These are phyloP conservation scores for Brachionus plicatilis DNA, from an alignment of 1,140 invertebrate species.

Conservation along the genomic window DNA sequence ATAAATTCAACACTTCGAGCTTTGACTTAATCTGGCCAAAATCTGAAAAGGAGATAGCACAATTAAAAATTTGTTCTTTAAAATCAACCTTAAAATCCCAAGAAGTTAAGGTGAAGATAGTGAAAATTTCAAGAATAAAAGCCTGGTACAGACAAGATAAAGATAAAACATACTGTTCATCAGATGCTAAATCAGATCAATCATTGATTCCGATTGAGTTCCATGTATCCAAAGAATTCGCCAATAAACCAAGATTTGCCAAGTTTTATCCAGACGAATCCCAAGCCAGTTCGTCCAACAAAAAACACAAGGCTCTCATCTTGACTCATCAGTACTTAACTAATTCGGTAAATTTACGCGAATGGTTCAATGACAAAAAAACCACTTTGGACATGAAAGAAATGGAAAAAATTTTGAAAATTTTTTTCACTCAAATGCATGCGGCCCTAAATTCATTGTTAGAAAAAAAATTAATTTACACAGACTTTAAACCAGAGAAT, in stretches of 20 bases:
- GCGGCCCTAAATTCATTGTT: neutral
- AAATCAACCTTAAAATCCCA: neutral
- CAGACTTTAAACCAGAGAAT: slow-evolving; percentile 25
- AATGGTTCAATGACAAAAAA: slow-evolving; percentile 21
- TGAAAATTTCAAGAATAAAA: neutral
- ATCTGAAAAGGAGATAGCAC: neutral
- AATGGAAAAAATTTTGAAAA: neutral
- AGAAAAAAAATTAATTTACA: neutral
- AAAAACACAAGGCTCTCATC: neutral
- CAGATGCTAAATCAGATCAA: neutral
- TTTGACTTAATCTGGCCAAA: neutral
- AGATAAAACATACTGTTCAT: neutral
- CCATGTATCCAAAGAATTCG: neutral
- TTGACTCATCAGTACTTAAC: neutral
- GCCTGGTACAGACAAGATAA: neutral
- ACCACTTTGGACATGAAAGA: neutral
- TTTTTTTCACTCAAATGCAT: neutral
- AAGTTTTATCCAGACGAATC: slow-evolving; percentile 3
- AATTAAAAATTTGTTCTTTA: neutral
- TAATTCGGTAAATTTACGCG: neutral
- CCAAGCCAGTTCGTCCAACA: neutral
- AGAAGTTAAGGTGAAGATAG: neutral
- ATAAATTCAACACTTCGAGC: neutral
- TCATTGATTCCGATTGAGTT: neutral
- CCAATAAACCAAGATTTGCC: neutral